Base-by-base conservation (phyloP, 2,888 invertebrate genomes). In the Agrochola lychnidis region DNA sequence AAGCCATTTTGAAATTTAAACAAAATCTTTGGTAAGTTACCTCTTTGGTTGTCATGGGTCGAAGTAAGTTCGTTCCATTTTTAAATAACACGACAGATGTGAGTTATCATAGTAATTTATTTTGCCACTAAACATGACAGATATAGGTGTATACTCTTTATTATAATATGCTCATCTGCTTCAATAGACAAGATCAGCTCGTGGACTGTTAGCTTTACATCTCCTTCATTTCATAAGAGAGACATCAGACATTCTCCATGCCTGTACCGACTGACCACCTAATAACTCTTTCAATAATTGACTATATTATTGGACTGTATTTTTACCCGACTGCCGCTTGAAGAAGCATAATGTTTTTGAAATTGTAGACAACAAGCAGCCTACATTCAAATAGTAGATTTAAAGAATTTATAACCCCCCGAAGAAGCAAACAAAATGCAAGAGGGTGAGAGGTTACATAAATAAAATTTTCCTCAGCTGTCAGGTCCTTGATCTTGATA, bases 401-500 rank as follows among this genome's bases (percentile, higher is more conserved):
- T 36, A 0, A 22, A 25, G n/a, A 64, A 81, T 64, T 73, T 51
- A 57, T 19, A 64, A 66, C 14, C 3, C 22, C 62, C 42, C 10
- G 45, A 68, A 56, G 53, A 19, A 59, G 56, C 62, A 56, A 63
- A 70, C 40, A 63, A 53, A 75, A 70, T 73, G 62, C n/a, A 62
- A 30, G 51, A 66, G 19, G 25, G 73, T 14, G 30, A 53, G 63
- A 61, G 36, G 59, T 42, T 19, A 66, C 57, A 77, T 70, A 73
- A 75, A 79, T 77, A 72, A 76, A 63, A 63, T 59, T 61, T 68
- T 79, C 59, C 59, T 30, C 59, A 73, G 70, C 66, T 82, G 70
- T 76, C 77, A 73, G 16, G 62, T 40, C 16, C 68, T 53, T 81
- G 70, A 82, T 82, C 70, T 67, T 64, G 67, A 74, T 79, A 84